phyloP scores from a whole-genome alignment of 2,113 vertebrate genomes.

The Stegastes partitus region DNA sequence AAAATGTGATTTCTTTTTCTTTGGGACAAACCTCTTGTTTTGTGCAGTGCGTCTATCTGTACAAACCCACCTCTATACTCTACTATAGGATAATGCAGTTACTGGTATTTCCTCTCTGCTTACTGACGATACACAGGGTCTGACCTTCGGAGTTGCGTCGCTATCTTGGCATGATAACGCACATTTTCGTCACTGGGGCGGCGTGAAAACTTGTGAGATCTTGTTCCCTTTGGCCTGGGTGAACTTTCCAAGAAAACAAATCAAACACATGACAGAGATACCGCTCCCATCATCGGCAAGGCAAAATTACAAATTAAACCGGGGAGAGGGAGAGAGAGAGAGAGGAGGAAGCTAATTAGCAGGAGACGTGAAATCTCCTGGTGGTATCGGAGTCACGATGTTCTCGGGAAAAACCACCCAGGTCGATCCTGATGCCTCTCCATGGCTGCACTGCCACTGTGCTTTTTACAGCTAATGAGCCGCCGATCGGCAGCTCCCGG shows the following conservation, averaged over 20 bases:
- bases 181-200: constrained; percentile 25
- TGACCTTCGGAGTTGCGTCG: constrained; percentile 73
- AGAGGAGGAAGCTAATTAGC: constrained; percentile 12
- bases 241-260: constrained; percentile 22
- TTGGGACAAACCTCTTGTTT: constrained; percentile 72
- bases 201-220: background rate
- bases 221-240: constrained; percentile 5
- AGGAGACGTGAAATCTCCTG: constrained; percentile 27
- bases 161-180: constrained; percentile 41
- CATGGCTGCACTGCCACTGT: constrained; percentile 48
- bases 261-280: constrained; percentile 31
- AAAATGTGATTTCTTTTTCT: constrained; percentile 73
- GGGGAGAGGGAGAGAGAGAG: background rate
- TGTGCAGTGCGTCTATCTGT: constrained; percentile 42
- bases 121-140: constrained; percentile 75
- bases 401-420: constrained; percentile 41
- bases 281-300: constrained; percentile 3
- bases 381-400: constrained; percentile 39
- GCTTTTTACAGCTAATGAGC: constrained; percentile 36
- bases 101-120: constrained; percentile 46
- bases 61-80: constrained; percentile 47
- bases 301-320: constrained; percentile 8
- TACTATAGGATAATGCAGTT: constrained; percentile 39
- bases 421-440: constrained; percentile 31
- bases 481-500: constrained; percentile 4